These are phyloP conservation scores for Turdus rufiventris DNA, from an alignment of 2,113 vertebrate genomes.

Conservation along the genomic window DNA sequence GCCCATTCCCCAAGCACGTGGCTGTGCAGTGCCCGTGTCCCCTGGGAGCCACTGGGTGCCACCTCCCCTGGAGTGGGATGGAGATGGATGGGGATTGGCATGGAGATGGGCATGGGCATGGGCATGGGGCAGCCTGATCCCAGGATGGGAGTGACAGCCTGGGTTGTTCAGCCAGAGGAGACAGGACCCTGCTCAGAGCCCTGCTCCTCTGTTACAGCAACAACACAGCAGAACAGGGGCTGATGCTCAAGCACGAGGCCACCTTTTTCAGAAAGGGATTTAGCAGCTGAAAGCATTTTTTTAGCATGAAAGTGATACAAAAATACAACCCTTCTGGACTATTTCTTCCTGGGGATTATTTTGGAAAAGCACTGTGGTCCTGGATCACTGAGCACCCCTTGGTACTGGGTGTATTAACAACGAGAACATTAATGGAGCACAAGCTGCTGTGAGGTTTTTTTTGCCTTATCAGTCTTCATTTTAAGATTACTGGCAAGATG, in stretches of 20 bases:
- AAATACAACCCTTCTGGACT: not conserved
- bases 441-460: not conserved
- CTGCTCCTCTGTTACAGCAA: conserved; percentile 38
- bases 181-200: not conserved
- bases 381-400: not conserved
- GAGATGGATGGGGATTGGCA: not conserved
- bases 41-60: conserved; percentile 50
- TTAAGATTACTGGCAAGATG: not conserved
- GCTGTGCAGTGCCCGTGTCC: conserved; percentile 63
- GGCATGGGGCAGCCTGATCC: conserved; percentile 58
- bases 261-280: conserved; percentile 39
- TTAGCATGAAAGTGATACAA: not conserved
- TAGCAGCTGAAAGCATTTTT: conserved; percentile 25
- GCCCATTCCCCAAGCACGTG: conserved; percentile 47
- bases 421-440: rapidly evolving
- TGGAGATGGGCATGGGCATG: conserved; percentile 48
- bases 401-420: not conserved
- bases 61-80: not conserved
- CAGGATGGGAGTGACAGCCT: conserved; percentile 69
- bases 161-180: conserved; percentile 33
- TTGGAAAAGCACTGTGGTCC: not conserved
- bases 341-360: not conserved
- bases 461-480: not conserved
- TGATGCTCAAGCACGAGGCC: not conserved
- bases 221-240: not conserved